Evolutionary conservation across 2,888 invertebrate species (phyloP), one percentile per base, ranked within the genome.

Genomic region (Acronicta alni): DNA sequence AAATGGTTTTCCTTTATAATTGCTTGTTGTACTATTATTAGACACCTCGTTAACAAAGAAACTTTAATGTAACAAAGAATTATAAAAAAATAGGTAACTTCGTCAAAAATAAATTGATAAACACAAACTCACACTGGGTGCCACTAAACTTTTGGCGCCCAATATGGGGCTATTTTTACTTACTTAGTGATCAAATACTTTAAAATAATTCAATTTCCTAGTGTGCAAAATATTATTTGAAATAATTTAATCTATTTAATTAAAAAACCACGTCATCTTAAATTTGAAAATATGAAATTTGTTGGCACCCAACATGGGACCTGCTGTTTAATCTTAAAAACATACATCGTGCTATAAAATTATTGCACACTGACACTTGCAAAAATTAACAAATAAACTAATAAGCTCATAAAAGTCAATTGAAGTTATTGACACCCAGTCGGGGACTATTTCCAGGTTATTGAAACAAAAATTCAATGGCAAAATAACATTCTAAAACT

Each of bases 141-240:
- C 45, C 64, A 68, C 39, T 52, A 35, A 16, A 1, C 4, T 17
- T 26, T 14, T 66, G 67, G 30, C 59, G 51, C 51, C 51, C 64
- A 45, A 35, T 0, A 3, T 30, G 41, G 20, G 41, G 0, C 35
- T 6, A 35, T 35, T n/a, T n/a, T n/a, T 35, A n/a, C 1, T n/a
- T 6, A 1, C 6, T 30, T 30, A 30, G 26, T 10, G 9, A 30
- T 12, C 30, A 30, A 30, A 30, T 12, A 12, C 30, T 12, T 1
- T 2, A 30, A 30, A 30, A 30, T 30, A 30, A 12, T 26, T 8
- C 0, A 1, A 26, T 26, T 10, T 26, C 2, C 1, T 10, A 26
- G 6, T 23, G 23, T 23, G 23, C 1, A 7, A 1, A 10, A 26
- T 9, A 10, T 26, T 9, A 8, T 26, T 23, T 7, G 1, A 26